Percentiles rank a stretch among this genome's conserved stretches.
Evolutionary conservation across 2,113 vertebrate genomes (phyloP).

Genomic region (Desmodus rotundus): DNA sequence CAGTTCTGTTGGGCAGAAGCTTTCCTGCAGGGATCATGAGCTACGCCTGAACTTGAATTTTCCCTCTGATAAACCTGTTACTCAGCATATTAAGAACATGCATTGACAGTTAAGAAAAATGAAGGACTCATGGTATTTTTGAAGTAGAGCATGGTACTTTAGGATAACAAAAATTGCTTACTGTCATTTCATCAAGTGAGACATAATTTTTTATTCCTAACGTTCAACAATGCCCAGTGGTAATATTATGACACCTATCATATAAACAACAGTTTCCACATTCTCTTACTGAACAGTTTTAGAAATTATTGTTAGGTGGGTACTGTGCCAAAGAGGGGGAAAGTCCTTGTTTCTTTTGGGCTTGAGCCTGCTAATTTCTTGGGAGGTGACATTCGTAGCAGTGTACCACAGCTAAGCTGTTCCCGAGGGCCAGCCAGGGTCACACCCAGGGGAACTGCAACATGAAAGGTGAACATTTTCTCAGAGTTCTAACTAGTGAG

Average conservation of each 20-base stretch:
- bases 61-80: not conserved
- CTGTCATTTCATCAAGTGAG: slow-evolving; percentile 11
- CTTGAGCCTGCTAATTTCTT: not conserved
- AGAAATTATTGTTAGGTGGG: not conserved
- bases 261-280: not conserved
- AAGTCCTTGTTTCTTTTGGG: not conserved
- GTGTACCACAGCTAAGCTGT: not conserved
- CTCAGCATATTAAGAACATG: not conserved
- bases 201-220: slow-evolving; percentile 7
- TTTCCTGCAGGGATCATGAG: not conserved
- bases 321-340: not conserved
- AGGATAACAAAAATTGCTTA: not conserved
- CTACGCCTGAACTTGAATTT: not conserved
- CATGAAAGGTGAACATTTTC: not conserved
- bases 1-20: not conserved
- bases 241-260: slow-evolving; percentile 36
- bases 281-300: not conserved
- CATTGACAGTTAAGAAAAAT: not conserved
- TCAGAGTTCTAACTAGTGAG: not conserved
- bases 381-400: no score
- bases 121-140: not conserved
- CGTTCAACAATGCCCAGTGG: not conserved
- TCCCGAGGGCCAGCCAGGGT: not conserved
- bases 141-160: not conserved
- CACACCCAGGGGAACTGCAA: fast-evolving